Percentiles rank a stretch among this genome's conserved stretches.
Evolutionary conservation across 2,113 vertebrate species (phyloP).

Genomic region (Sakesphorus luctuosus): DNA sequence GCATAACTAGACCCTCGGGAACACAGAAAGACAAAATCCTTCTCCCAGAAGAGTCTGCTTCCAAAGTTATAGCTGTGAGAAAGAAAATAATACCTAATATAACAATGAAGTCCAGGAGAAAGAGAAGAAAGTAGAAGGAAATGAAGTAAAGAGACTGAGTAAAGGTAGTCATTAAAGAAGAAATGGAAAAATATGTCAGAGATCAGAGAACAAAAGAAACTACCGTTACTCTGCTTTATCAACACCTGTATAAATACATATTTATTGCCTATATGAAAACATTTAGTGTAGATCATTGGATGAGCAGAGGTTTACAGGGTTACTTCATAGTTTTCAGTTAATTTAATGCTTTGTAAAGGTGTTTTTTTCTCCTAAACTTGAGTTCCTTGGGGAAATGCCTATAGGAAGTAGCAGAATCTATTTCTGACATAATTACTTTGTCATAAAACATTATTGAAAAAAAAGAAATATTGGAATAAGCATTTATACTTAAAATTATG

Average conservation of each 20-base stretch:
- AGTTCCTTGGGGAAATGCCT: not conserved
- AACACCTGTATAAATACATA: not conserved
- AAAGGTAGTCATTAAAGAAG: not conserved
- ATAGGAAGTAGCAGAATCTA: not conserved
- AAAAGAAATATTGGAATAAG: rapidly evolving
- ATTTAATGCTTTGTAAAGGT: not conserved
- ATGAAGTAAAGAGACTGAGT: not conserved
- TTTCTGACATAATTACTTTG: not conserved
- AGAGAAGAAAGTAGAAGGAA: not conserved
- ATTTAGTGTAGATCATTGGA: not conserved
- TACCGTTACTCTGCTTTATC: not conserved
- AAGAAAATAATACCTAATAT: not conserved
- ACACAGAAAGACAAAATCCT: not conserved
- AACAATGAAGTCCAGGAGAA: not conserved
- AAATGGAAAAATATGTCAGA: not conserved
- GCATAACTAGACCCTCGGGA: not conserved
- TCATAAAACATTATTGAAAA: not conserved
- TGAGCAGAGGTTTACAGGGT: not conserved
- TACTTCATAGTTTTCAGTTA: not conserved
- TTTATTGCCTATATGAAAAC: not conserved
- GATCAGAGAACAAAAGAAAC: not conserved
- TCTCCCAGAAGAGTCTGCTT: not conserved
- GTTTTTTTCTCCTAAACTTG: not conserved
- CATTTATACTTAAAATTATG: not conserved
- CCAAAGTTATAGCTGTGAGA: not conserved